Base-by-base conservation (phyloP, 2,113 vertebrate genomes). In the Oncorhynchus kisutch region DNA sequence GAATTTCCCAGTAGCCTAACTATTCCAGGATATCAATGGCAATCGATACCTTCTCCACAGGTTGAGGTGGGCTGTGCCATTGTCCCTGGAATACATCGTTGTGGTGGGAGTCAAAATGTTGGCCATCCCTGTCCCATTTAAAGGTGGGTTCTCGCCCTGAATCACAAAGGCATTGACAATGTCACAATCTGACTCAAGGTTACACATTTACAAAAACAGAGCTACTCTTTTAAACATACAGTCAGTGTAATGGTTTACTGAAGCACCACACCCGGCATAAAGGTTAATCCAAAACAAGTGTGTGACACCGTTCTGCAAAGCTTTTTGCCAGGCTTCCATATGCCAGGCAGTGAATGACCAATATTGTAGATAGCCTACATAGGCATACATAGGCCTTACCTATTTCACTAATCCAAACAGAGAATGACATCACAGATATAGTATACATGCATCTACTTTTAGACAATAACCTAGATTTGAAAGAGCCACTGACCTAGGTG, bases 71-170 rank as follows among this genome's bases (percentile, higher is more conserved):
- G 25, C n/a, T 39, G 39, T 4, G 62, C 71, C 72, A 22, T 34
- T 68, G 74, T 75, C 81, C 83, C 48, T 59, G 39, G 73, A 90
- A 91, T 18, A 31, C 66, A 4, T 76, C 57, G 22, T 62, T 83
- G 31, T 92, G 49, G 0, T 86, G 67, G 9, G 90, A 79, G 34
- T 22, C 22, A 31, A 68, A 72, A 5, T 5, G 73, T 22, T 0
- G 0, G 2, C 2, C 4, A 4, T 5, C 18, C 60, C 18, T 25
- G 0, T 86, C 81, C 9, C 62, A 78, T 79, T 14, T 76, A 24
- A 86, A 16, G 18, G 75, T 54, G 49, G 85, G 75, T 18, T 60
- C 45, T 1, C 73, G 51, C 24, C 80, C 86, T 85, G 77, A 73
- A 74, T 31, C 72, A 78, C 13, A 78, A 24, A 67, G 64, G 73